phyloP scores from a whole-genome alignment of 2,113 vertebrate genomes.

The Bufo gargarizans region DNA sequence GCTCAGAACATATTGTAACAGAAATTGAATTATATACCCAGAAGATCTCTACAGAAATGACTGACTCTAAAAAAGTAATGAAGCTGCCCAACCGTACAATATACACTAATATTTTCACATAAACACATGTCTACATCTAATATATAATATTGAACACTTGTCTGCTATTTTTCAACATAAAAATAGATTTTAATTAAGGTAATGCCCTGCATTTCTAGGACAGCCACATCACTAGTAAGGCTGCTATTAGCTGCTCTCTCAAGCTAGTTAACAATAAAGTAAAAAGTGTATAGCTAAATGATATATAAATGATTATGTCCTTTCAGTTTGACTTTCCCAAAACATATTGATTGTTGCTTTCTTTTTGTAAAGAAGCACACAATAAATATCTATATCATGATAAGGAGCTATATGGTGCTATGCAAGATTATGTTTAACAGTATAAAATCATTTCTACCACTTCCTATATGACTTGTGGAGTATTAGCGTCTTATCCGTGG shows the following conservation, averaged over 20 bases:
- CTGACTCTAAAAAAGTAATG: too few species aligned
- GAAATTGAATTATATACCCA: background rate
- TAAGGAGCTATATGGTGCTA: background rate
- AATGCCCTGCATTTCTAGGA: background rate
- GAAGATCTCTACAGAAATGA: background rate
- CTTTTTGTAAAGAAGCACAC: background rate
- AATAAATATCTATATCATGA: background rate
- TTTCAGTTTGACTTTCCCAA: conserved; percentile 5
- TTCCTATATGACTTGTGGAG: conserved; percentile 8
- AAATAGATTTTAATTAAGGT: background rate
- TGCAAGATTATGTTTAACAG: background rate
- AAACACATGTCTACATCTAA: too few species aligned
- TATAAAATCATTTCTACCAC: conserved; percentile 29
- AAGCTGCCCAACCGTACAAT: too few species aligned
- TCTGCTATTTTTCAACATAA: background rate
- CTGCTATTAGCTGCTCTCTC: background rate
- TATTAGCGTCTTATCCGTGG: too few species aligned
- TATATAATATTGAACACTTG: background rate
- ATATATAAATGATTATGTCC: background rate
- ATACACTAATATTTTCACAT: too few species aligned
- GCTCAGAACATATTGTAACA: background rate
- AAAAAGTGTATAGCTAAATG: background rate
- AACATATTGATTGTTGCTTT: background rate
- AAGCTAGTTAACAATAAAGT: background rate
- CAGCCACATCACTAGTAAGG: background rate